These are phyloP conservation scores for Chouioia cunea DNA, from an alignment of 2,888 invertebrate species.

Conservation along the genomic window DNA sequence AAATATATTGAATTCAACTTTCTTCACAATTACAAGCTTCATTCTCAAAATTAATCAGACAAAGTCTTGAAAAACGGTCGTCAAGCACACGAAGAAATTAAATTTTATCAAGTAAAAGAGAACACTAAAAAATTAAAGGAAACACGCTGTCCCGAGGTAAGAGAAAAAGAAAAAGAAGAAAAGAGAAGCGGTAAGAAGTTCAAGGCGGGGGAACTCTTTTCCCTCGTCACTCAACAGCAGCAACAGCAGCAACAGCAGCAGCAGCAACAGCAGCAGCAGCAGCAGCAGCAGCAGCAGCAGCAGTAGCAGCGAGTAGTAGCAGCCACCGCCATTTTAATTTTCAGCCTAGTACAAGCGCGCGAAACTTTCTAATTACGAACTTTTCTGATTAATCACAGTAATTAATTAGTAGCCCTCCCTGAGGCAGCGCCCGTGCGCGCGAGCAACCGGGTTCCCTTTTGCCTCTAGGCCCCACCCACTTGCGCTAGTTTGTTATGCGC, in stretches of 20 bases:
- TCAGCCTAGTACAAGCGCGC: conserved; percentile 54
- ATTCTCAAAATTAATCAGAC: too few species aligned
- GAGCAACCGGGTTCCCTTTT: conserved; percentile 7
- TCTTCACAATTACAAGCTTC: too few species aligned
- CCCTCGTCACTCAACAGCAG: conserved; percentile 4
- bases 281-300: conserved; percentile 12
- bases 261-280: conserved; percentile 32
- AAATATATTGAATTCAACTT: too few species aligned
- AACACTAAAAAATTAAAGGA: conserved; percentile 15
- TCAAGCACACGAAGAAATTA: too few species aligned
- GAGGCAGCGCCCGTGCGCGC: conserved; percentile 27
- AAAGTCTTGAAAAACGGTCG: too few species aligned
- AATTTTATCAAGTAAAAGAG: background rate
- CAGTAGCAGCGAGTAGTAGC: too few species aligned
- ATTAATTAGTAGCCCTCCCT: conserved; percentile 70
- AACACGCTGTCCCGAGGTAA: background rate
- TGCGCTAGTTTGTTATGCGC: conserved; percentile 41
- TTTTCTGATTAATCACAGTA: conserved; percentile 75
- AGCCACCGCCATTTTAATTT: conserved; percentile 71
- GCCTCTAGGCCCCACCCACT: background rate
- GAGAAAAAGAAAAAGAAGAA: conserved; percentile 20
- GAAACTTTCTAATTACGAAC: conserved; percentile 74
- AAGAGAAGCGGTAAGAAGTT: conserved; percentile 22
- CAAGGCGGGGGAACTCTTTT: conserved; percentile 30
- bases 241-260: conserved; percentile 31